Evolutionary conservation across 1,140 invertebrate genomes (phyloP).

Genomic region (Paracyclopina nana): DNA sequence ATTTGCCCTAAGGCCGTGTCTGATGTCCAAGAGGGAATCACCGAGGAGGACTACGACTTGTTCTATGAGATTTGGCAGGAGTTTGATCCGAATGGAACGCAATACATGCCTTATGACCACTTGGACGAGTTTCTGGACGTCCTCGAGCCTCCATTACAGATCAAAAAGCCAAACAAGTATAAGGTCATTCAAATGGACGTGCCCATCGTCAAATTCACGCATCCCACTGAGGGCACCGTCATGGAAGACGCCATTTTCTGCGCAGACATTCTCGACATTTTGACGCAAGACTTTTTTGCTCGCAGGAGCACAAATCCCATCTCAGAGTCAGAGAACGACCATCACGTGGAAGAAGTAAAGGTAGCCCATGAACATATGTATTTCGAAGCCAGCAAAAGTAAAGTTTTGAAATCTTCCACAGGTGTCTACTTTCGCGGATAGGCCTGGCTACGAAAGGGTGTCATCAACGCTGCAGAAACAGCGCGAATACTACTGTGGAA

Average conservation of each 20-base stretch:
- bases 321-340: conserved; percentile 67
- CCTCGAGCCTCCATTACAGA: conserved; percentile 25
- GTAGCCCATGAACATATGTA: conserved; percentile 19
- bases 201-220: conserved; percentile 65
- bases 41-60: conserved; percentile 97
- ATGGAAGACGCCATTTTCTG: conserved; percentile 74
- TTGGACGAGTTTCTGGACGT: conserved; percentile 34
- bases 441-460: conserved; percentile 67
- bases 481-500: conserved; percentile 78
- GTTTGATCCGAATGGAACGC: conserved; percentile 90
- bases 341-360: conserved; percentile 47
- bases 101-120: conserved; percentile 82
- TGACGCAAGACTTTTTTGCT: conserved; percentile 73
- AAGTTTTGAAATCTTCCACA: background rate
- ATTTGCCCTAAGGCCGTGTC: conserved; percentile 94
- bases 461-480: conserved; percentile 82
- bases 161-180: conserved; percentile 93
- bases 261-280: conserved; percentile 83
- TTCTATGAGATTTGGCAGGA: conserved; percentile 98
- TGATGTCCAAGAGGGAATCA: conserved; percentile 92
- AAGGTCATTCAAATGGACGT: conserved; percentile 96
- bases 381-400: background rate
- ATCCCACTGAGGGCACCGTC: background rate
- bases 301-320: conserved; percentile 42
- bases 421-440: conserved; percentile 34